Conservation (phyloP, 2,888 invertebrate genomes). For the Leptothorax acervorum region DNA sequence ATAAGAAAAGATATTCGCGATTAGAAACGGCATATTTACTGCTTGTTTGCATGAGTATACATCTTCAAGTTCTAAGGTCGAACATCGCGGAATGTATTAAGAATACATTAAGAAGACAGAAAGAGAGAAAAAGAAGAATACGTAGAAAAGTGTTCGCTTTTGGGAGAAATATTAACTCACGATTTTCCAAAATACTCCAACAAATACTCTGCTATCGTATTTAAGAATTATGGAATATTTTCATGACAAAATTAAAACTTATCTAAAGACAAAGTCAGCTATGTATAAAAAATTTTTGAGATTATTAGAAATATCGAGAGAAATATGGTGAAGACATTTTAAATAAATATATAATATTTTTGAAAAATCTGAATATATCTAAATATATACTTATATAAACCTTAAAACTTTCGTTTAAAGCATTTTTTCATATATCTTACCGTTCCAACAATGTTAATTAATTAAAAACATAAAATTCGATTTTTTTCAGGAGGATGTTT, state of each 20-base stretch:
- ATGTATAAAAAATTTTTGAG: background rate
- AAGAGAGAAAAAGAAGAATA: background rate
- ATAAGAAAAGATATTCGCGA: conserved; percentile 2
- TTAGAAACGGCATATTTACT: conserved; percentile 9
- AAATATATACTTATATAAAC: too few species aligned
- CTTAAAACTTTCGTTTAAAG: background rate
- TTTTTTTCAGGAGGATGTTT: background rate
- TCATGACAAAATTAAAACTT: background rate
- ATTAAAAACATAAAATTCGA: background rate
- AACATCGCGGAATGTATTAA: background rate
- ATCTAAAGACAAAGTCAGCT: background rate
- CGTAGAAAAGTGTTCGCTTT: background rate
- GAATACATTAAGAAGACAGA: background rate
- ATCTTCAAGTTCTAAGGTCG: background rate
- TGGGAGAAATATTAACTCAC: background rate
- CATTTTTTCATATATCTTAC: background rate
- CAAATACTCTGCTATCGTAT: too few species aligned
- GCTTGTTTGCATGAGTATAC: background rate
- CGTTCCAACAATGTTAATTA: background rate
- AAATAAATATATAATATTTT: background rate
- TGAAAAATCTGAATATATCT: background rate
- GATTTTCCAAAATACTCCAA: background rate
- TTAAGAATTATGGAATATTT: background rate
- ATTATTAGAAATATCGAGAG: background rate
- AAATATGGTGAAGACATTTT: background rate